Base-by-base conservation (phyloP, 2,888 invertebrate genomes). In the Lepidocyrtinus sp. region DNA sequence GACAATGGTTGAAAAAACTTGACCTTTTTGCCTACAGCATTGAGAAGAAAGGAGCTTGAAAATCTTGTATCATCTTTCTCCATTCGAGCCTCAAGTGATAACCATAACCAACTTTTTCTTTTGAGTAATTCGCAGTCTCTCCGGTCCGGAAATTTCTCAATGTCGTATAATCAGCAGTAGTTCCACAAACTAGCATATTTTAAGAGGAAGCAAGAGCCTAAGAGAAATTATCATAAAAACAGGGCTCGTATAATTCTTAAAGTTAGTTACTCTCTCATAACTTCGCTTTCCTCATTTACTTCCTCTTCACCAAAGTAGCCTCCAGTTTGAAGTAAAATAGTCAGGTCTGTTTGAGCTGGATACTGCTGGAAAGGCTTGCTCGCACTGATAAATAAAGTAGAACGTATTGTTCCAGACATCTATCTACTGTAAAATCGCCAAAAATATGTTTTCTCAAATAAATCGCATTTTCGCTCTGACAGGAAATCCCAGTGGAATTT, bases 121-220 rank as follows among this genome's bases (percentile, higher is more conserved):
- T 61, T 26, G 65, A 70, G 70, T 75, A 80, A 80, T 80, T 75
- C 75, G 62, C 74, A 71, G 64, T 65, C 70, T 75, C 80, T 75
- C 80, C 69, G 65, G 59, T 80, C 74, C 75, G 75, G 80, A 80
- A 75, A 80, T 80, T 80, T 80, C 80, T 80, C 80, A 75, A 75
- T 75, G 80, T 80, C 80, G 75, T 71, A 80, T 80, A 74, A 80
- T 80, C 80, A 80, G 75, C 36, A 46, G 27, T 55, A 71, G 50
- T 50, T 50, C 17, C 2, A 12, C 5, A 36, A 17, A 12, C 2
- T 50, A 50, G 59, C 79, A 79, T 80, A 80, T 80, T 75, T 68
- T 80, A 50, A 25, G 71, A 21, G 65, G 59, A 70, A 61, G 36
- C 63, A 1, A 50, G 65, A 36, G 36, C 12, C 36, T n/a, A 15